A percentile compares a stretch with the other conserved stretches of the same genome.
Conservation (phyloP, 2,888 invertebrate genomes). For the Scaptodrosophila latifasciaeformis region DNA sequence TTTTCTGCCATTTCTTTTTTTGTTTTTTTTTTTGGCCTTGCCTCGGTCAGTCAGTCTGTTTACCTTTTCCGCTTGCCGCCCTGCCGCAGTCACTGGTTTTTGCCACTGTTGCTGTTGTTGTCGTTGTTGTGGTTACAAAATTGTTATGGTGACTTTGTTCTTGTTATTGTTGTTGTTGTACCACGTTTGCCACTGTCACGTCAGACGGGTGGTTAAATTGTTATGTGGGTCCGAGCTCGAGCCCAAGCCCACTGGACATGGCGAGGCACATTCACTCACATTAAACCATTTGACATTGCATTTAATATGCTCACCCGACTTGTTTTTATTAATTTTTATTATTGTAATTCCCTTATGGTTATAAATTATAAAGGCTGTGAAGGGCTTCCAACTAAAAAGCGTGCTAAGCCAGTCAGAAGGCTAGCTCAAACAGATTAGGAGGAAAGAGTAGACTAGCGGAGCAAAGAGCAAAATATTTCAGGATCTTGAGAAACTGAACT, state of each 20-base stretch:
- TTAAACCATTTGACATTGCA: slow-evolving; percentile 65
- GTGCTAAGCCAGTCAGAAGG: no score
- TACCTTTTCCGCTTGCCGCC: slow-evolving; percentile 35
- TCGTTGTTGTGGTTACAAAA: slow-evolving; percentile 57
- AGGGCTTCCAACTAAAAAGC: no score
- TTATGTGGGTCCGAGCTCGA: no score
- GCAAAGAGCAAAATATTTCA: no score
- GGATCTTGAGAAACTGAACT: no score
- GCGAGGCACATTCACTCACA: slow-evolving; percentile 26
- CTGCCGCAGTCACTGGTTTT: no score
- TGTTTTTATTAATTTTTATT: slow-evolving; percentile 58
- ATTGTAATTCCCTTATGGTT: slow-evolving; percentile 10
- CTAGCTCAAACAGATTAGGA: no score
- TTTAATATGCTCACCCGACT: slow-evolving; percentile 53
- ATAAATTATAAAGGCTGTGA: no score
- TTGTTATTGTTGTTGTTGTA: no score
- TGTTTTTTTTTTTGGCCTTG: slow-evolving; percentile 3
- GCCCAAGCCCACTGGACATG: no score
- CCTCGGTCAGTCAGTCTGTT: slow-evolving; percentile 42
- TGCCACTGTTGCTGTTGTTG: slow-evolving; percentile 33
- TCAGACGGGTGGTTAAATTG: no score
- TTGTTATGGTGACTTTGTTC: slow-evolving; percentile 42
- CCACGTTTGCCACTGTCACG: neutral
- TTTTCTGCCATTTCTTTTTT: slow-evolving; percentile 30
- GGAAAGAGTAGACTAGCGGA: no score